Evolutionary conservation across 2,113 vertebrate species (phyloP), one percentile per base, ranked within the genome.

Genomic region (Electrona antarctica): DNA sequence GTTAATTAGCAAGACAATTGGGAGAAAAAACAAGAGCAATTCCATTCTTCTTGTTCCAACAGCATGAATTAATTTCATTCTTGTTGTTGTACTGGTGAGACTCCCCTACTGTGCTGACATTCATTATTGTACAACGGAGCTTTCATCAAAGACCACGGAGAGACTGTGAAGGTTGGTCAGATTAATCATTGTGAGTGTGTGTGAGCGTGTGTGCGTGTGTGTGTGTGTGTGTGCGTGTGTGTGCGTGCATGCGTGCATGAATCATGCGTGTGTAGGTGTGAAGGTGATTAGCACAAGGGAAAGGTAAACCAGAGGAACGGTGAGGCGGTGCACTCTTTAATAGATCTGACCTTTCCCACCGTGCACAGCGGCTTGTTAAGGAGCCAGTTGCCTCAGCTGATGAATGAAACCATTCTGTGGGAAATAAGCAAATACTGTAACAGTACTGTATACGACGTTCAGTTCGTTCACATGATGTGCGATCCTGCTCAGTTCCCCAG

Each of bases 21-120:
- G 65, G 63, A 73, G 52, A 69, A 54, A 21, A 62, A 14, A 71
- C 60, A 71, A 72, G 60, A 75, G 52, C 48, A 72, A n/a, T 71
- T 56, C 47, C 2, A 60, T 87, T 75, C 63, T 72, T 69, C 9
- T 65, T 49, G 29, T 56, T 74, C 74, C 71, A 70, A 74, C 73
- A 65, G 76, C 73, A 77, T 88, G 76, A 90, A 83, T 87, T 76
- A 82, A 79, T 90, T 88, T 87, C 60, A 72, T 80, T 46, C 33
- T 51, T 74, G 52, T 76, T 72, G 55, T 54, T 54, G 49, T 15
- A 56, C 14, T 33, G 55, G 28, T 52, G 47, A 72, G 74, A 41
- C 62, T 66, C 28, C 49, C 58, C 67, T 6, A 10, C 59, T 60
- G 15, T 1, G 2, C 65, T 76, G 61, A 67, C 61, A 83, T 84